Conservation (phyloP, 2,888 invertebrate species). For the Panzeria rudis region DNA sequence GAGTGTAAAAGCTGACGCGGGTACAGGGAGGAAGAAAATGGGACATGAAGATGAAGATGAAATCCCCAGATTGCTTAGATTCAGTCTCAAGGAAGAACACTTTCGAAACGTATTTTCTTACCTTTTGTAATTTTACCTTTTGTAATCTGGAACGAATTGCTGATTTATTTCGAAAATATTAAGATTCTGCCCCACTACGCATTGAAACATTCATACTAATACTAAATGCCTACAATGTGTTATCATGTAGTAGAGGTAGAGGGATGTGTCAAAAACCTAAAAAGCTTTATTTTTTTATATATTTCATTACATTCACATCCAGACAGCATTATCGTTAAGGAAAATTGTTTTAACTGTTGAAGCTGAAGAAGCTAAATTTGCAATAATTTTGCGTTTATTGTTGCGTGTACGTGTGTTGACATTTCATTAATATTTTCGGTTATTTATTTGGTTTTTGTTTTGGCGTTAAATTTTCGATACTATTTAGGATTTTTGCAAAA, state of each 20-base stretch:
- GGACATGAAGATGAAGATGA: no score
- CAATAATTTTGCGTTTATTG: conserved; percentile 40
- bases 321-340: conserved; percentile 40
- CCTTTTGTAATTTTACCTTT: no score
- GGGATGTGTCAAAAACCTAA: not conserved
- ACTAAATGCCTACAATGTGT: not conserved
- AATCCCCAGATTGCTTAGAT: no score
- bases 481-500: not conserved
- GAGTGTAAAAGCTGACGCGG: no score
- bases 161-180: no score
- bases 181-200: no score
- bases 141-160: no score
- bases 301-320: conserved; percentile 7
- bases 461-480: not conserved
- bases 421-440: conserved; percentile 24
- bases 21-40: no score
- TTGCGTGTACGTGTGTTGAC: conserved; percentile 40
- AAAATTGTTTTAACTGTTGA: conserved; percentile 47
- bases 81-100: no score
- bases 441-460: conserved; percentile 14
- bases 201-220: no score
- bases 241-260: not conserved
- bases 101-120: no score
- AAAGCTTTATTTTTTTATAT: conserved; percentile 17
- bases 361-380: conserved; percentile 3